Evolutionary conservation across 2,888 invertebrate genomes (phyloP).

Genomic region (Neuroscelio doddi): DNA sequence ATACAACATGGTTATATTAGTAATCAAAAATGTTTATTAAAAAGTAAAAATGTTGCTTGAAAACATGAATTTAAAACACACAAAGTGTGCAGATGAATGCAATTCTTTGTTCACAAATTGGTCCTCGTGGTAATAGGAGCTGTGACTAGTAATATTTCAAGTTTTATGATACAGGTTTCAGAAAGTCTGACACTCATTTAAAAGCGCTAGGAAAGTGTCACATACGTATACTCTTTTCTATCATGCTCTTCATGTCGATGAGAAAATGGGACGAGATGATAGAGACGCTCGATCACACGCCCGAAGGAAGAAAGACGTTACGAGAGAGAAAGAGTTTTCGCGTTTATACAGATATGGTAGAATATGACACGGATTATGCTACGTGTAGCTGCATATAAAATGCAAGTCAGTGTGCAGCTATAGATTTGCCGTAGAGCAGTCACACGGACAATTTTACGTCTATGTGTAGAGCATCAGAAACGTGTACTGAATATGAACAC

Average conservation of each 20-base stretch:
- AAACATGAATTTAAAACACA: too few relatives aligned
- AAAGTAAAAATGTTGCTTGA: too few relatives aligned
- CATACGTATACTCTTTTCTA: background rate
- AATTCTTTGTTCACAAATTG: too few relatives aligned
- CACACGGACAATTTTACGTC: background rate
- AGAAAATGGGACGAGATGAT: constrained; percentile 14
- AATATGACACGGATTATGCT: constrained; percentile 28
- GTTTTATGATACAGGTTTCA: too few relatives aligned
- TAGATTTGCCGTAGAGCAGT: constrained; percentile 2
- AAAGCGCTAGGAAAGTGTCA: too few relatives aligned
- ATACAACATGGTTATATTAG: too few relatives aligned
- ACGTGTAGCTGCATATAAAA: constrained; percentile 23
- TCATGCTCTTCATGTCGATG: constrained; percentile 14
- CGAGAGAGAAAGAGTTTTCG: constrained; percentile 4
- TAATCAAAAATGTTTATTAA: too few relatives aligned
- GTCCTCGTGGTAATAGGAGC: too few relatives aligned
- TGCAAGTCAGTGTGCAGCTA: constrained; percentile 13
- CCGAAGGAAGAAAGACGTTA: constrained; percentile 14
- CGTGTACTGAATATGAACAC: background rate
- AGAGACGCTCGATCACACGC: constrained; percentile 27
- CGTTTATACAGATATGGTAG: constrained; percentile 22
- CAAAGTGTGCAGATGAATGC: too few relatives aligned
- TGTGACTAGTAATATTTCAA: too few relatives aligned
- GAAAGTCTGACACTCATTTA: too few relatives aligned
- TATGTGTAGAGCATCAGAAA: background rate